These are phyloP conservation scores for Castor canadensis DNA, from an alignment of 2,113 vertebrate species.

Conservation along the genomic window DNA sequence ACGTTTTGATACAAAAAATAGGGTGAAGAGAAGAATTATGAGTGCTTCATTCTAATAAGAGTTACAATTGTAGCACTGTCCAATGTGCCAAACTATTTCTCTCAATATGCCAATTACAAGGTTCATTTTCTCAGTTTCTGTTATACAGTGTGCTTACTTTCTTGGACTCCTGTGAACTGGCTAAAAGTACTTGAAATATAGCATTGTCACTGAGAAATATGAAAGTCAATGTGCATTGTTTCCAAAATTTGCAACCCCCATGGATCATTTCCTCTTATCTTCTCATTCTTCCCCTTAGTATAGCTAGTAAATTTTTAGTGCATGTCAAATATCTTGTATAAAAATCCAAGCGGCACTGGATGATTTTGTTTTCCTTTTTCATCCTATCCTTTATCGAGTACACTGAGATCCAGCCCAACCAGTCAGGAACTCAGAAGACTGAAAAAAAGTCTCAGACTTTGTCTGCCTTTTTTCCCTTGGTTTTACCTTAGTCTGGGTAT, in stretches of 20 bases:
- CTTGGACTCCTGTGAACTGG: not conserved
- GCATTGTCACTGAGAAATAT: not conserved
- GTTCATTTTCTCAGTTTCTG: not conserved
- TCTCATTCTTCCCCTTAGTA: not conserved
- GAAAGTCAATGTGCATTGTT: not conserved
- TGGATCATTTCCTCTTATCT: not conserved
- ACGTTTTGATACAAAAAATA: not conserved
- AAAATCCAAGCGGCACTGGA: not conserved
- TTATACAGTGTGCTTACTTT: not conserved
- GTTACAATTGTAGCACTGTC: fast-evolving
- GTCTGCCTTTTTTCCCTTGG: not conserved
- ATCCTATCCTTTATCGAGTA: too few relatives aligned
- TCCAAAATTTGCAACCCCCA: not conserved
- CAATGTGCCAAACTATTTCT: not conserved
- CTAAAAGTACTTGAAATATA: not conserved
- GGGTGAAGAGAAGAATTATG: not conserved
- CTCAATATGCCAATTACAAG: too few relatives aligned
- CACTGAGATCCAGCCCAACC: not conserved
- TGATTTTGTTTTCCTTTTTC: not conserved
- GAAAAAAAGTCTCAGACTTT: not conserved
- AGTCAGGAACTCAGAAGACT: not conserved
- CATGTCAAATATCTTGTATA: not conserved
- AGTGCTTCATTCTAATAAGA: not conserved
- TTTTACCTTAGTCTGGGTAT: not conserved
- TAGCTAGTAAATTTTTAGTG: not conserved